These are phyloP conservation scores for Panurus biarmicus DNA, from an alignment of 2,113 vertebrate genomes.

Conservation along the genomic window DNA sequence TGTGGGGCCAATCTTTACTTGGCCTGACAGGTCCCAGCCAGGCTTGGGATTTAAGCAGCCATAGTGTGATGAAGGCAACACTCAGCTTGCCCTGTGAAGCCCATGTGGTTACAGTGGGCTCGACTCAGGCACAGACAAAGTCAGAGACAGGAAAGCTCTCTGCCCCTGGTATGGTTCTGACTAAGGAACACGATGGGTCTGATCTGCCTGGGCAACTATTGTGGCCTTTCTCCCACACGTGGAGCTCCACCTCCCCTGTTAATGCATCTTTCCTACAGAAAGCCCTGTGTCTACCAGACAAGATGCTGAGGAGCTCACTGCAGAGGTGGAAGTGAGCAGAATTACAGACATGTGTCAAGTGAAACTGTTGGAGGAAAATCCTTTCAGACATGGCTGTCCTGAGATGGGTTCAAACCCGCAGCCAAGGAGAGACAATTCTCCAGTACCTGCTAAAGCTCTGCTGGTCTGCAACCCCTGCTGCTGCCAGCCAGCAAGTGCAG, in stretches of 20 bases:
- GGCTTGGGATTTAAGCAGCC: not conserved
- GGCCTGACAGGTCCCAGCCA: not conserved
- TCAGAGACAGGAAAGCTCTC: not conserved
- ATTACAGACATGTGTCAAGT: not conserved
- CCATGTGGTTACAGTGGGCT: rapidly evolving
- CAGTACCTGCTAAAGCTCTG: not conserved
- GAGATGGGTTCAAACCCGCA: not conserved
- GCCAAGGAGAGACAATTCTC: not conserved
- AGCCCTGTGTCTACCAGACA: not conserved
- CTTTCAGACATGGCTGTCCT: not conserved
- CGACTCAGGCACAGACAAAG: rapidly evolving
- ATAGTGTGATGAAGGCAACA: rapidly evolving
- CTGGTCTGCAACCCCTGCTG: not conserved
- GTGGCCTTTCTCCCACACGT: rapidly evolving
- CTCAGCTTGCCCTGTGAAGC: not conserved
- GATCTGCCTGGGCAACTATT: not conserved
- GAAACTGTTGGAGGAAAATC: not conserved
- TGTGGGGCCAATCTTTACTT: not conserved
- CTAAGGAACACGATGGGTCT: not conserved
- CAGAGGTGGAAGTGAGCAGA: not conserved
- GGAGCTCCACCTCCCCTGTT: not conserved
- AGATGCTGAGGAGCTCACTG: not conserved
- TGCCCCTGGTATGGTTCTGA: not conserved
- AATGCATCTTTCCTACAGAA: not conserved
- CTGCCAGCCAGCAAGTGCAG: not conserved